These are phyloP conservation scores for Nemotelus nigrinus DNA, from an alignment of 2,888 invertebrate genomes.

Conservation along the genomic window DNA sequence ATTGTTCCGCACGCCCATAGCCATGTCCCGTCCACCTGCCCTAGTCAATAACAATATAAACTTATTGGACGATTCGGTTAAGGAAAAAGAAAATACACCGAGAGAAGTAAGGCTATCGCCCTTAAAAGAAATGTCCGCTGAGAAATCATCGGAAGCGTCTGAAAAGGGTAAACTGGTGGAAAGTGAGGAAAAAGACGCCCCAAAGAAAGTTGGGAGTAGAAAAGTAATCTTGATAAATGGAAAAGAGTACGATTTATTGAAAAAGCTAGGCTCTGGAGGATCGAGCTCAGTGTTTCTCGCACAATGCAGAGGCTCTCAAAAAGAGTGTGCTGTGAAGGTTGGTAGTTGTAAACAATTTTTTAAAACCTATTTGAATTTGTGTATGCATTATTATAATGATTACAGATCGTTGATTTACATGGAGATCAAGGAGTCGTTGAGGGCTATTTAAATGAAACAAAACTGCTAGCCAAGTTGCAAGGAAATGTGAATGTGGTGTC, in stretches of 20 bases:
- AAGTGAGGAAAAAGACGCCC: conserved; percentile 44
- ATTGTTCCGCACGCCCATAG: conserved; percentile 64
- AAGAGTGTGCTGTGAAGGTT: conserved; percentile 61
- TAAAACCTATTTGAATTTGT: not conserved
- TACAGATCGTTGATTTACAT: conserved; percentile 82
- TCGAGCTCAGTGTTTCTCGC: conserved; percentile 80
- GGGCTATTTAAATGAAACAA: conserved; percentile 90
- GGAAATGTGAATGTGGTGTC: conserved; percentile 83
- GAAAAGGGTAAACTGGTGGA: conserved; percentile 54
- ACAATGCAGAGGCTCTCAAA: conserved; percentile 56
- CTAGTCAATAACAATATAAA: conserved; percentile 58
- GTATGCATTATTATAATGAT: not conserved
- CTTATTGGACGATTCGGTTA: conserved; percentile 60
- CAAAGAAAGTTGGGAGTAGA: conserved; percentile 47
- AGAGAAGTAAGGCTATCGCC: conserved; percentile 38
- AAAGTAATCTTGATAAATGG: conserved; percentile 75
- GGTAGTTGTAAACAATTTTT: conserved; percentile 13
- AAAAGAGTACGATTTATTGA: conserved; percentile 77
- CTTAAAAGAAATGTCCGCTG: conserved; percentile 39
- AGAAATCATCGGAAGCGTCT: conserved; percentile 37
- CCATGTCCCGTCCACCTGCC: conserved; percentile 59
- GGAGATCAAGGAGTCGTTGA: conserved; percentile 77
- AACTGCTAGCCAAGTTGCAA: conserved; percentile 81
- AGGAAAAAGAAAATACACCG: conserved; percentile 31
- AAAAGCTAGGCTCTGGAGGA: conserved; percentile 86